Percentiles rank a stretch among this genome's conserved stretches.
These are phyloP conservation scores for Drosophila yooni DNA, from an alignment of 2,888 invertebrate genomes.

Conservation along the genomic window DNA sequence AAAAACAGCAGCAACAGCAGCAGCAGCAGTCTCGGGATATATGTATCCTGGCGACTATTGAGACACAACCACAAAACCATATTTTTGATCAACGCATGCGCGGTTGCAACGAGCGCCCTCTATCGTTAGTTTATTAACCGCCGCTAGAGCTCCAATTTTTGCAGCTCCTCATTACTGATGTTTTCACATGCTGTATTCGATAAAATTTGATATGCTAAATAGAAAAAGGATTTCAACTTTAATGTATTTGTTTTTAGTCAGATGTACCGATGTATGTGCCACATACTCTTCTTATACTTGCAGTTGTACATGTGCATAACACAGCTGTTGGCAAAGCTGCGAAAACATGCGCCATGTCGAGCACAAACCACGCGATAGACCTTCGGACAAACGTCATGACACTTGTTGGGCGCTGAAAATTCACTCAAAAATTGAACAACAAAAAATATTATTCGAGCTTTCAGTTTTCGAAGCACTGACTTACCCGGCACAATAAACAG, in stretches of 20 bases:
- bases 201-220: slow-evolving; percentile 59
- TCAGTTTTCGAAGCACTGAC: not conserved
- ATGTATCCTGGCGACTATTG: slow-evolving; percentile 38
- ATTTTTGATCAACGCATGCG: slow-evolving; percentile 40
- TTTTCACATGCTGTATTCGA: slow-evolving; percentile 64
- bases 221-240: not conserved
- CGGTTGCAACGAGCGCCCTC: slow-evolving; percentile 44
- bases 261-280: not conserved
- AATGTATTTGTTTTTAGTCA: no score
- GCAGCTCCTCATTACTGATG: slow-evolving; percentile 59
- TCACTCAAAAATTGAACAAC: not conserved
- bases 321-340: slow-evolving; percentile 65
- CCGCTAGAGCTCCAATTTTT: slow-evolving; percentile 49
- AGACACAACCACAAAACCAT: slow-evolving; percentile 19
- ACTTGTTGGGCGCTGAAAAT: slow-evolving; percentile 53
- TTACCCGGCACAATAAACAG: slow-evolving; percentile 40
- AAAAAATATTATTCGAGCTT: not conserved
- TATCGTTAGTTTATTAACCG: not conserved
- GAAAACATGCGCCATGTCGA: slow-evolving; percentile 53
- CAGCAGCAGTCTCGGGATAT: slow-evolving; percentile 38
- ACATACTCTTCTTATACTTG: slow-evolving; percentile 64
- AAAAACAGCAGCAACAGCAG: slow-evolving; percentile 50
- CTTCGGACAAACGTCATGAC: slow-evolving; percentile 66
- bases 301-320: slow-evolving; percentile 70
- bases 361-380: slow-evolving; percentile 68